Evolutionary conservation across 2,888 invertebrate genomes (phyloP).

Genomic region (Apotomis capreana): DNA sequence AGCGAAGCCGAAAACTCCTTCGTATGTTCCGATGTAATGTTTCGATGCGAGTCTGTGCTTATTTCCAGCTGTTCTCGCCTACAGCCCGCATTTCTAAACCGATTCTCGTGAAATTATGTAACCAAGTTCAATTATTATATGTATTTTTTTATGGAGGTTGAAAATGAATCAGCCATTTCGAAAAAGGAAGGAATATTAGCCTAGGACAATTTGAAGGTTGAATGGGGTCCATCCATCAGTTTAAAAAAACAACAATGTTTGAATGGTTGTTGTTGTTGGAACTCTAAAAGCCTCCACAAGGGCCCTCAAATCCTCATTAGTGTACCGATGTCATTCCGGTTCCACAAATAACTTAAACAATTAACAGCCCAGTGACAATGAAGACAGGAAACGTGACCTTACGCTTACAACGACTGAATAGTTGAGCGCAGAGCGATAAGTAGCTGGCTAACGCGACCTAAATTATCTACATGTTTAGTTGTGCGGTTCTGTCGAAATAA

Average conservation of each 20-base stretch:
- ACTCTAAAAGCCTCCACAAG: constrained; percentile 1
- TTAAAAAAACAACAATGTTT: too few species aligned
- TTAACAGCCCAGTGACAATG: constrained; percentile 39
- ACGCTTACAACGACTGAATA: constrained; percentile 31
- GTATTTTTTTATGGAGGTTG: too few species aligned
- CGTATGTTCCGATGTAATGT: too few species aligned
- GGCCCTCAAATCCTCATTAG: constrained; percentile 29
- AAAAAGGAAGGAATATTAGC: too few species aligned
- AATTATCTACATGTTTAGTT: constrained; percentile 9
- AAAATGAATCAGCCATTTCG: too few species aligned
- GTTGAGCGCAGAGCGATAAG: constrained; percentile 21
- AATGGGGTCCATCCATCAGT: background rate
- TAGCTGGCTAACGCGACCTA: constrained; percentile 17
- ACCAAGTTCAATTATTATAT: too few species aligned
- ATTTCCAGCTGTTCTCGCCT: too few species aligned
- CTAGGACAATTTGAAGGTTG: background rate
- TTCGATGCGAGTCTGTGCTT: too few species aligned
- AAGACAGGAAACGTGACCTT: constrained; percentile 38
- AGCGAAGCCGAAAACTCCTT: too few species aligned
- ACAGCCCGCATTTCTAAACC: too few species aligned
- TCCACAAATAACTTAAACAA: constrained; percentile 41
- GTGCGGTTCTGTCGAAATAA: constrained; percentile 27
- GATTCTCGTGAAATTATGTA: too few species aligned
- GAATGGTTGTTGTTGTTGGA: background rate
- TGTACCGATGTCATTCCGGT: constrained; percentile 33